Evolutionary conservation across 2,113 vertebrate genomes (phyloP), one percentile per base, ranked within the genome.

Genomic region (Tapirus terrestris): DNA sequence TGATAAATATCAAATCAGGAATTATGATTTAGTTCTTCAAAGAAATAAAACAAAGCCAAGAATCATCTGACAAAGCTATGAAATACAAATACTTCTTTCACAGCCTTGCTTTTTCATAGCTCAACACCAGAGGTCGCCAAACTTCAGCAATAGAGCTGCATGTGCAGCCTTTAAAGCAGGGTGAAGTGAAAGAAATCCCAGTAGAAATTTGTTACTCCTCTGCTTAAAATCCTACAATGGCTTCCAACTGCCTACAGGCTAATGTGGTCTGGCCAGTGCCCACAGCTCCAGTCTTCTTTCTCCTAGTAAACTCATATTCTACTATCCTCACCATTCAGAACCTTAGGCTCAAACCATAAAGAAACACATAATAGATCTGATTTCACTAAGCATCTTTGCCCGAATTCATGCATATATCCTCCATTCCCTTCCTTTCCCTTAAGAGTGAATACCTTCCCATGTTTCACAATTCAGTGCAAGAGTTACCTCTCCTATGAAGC

Each of bases 41-140:
- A 91, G 33, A 95, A 90, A 91, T 43, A 92, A 94, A 95, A 92
- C 16, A 92, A 91, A 94, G 36, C n/a, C 73, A 96, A 95, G 3
- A 84, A 91, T 56, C 43, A 92, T 70, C 39, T 92, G 51, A 88
- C 31, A 81, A 73, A 56, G n/a, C 45, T 72, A 68, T 73, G 12
- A 76, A 84, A 93, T 25, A 21, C 7, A 53, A 25, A 0, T 7
- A 81, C 21, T 97, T 91, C 56, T 65, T 70, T 48, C 72, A 88
- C 1, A 56, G 33, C 1, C 58, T 63, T 94, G 79, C 14, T 39
- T 96, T 97, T 94, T 63, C 61, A 94, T 7, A 82, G 29, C 14
- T 96, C 58, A 97, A 96, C 97, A 97, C 83, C 53, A 98, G 98
- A 97, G 98, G 97, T 96, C 97, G 76, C 98, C 96, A 97, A 96